Percentiles rank a stretch among this genome's conserved stretches.
These are phyloP conservation scores for Phyllotis vaccarum DNA, from an alignment of 2,797 vertebrate genomes.

Conservation along the genomic window DNA sequence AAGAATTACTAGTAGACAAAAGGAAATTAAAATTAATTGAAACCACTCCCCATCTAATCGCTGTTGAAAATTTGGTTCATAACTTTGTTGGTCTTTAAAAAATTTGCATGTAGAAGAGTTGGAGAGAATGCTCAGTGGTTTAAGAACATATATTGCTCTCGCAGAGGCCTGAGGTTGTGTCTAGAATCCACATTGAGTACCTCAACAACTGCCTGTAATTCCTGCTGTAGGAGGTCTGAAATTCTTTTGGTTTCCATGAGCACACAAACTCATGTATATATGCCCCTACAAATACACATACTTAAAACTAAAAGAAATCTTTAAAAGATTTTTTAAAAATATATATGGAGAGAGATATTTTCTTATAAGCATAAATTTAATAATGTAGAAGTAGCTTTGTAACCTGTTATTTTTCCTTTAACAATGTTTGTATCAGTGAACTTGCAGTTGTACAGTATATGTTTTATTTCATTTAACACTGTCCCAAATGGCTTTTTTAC, in stretches of 20 bases:
- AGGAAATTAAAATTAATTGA: constrained; percentile 26
- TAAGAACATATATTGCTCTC: background rate
- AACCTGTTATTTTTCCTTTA: background rate
- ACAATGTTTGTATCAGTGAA: background rate
- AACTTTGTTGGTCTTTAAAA: background rate
- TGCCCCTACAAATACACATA: background rate
- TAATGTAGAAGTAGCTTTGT: background rate
- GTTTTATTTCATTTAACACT: background rate
- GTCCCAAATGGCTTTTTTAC: background rate
- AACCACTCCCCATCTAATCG: background rate
- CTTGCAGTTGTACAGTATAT: background rate
- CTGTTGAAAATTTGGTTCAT: background rate
- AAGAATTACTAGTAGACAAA: constrained; percentile 1
- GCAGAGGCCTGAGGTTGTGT: background rate
- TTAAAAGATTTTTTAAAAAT: background rate
- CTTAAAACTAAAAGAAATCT: background rate
- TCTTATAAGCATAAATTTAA: background rate
- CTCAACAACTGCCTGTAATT: background rate
- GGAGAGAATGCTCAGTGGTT: background rate
- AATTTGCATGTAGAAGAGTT: background rate
- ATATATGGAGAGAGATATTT: background rate
- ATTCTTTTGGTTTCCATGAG: background rate
- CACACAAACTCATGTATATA: background rate
- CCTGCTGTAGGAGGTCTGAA: background rate
- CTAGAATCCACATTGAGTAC: background rate